Conservation (phyloP, 2,797 vertebrate genomes). For the Picus viridis region DNA sequence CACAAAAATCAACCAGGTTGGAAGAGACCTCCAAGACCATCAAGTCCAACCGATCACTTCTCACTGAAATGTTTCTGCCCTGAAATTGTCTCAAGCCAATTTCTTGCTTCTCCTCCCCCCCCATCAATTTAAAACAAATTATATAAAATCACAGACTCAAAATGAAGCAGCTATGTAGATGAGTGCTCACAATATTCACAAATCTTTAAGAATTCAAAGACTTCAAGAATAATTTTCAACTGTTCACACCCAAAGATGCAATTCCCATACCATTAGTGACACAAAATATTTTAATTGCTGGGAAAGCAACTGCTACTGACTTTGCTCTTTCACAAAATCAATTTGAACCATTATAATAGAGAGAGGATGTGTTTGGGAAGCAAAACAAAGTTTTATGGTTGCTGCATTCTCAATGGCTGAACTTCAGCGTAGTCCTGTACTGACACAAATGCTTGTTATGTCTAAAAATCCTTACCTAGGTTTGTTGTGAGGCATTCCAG, state of each 20-base stretch:
- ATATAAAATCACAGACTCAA: not conserved
- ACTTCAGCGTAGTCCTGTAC: not conserved
- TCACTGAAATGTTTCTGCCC: not conserved
- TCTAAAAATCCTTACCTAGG: constrained; percentile 80
- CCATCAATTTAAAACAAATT: not conserved
- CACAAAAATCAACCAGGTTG: no score
- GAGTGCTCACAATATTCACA: not conserved
- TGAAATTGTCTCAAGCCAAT: not conserved
- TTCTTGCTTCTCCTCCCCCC: not conserved
- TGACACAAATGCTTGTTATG: not conserved
- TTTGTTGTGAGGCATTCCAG: constrained; percentile 86
- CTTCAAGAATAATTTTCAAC: not conserved
- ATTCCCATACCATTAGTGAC: not conserved
- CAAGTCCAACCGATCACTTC: no score
- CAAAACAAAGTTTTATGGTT: not conserved
- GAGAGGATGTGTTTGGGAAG: not conserved
- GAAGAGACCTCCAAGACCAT: no score
- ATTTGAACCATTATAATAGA: not conserved
- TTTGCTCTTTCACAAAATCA: not conserved
- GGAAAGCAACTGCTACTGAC: not conserved
- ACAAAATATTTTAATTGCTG: not conserved
- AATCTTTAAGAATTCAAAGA: not conserved
- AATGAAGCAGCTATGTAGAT: not conserved
- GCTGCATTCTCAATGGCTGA: not conserved
- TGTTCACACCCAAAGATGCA: not conserved